Conservation (phyloP, 2,888 invertebrate genomes). For the Liopterus haemorrhoidalis region DNA sequence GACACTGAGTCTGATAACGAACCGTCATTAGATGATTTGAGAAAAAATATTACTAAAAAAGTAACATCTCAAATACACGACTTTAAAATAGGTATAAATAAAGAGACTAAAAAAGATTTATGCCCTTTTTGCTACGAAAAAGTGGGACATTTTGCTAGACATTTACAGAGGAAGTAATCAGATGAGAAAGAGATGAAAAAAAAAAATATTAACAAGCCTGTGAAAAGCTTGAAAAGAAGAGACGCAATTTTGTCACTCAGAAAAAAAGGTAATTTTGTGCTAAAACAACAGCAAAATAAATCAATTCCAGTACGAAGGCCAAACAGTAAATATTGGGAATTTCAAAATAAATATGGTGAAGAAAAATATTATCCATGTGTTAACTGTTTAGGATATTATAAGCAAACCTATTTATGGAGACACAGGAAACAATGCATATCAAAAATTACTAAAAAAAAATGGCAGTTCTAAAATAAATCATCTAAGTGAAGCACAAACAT, state of each 20-base stretch:
- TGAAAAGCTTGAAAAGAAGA: constrained; percentile 16
- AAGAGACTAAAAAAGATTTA: too few relatives aligned
- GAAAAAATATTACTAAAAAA: too few relatives aligned
- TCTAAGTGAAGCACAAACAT: constrained; percentile 25
- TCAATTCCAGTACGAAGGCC: constrained; percentile 20
- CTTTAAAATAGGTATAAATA: too few relatives aligned
- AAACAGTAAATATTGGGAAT: too few relatives aligned
- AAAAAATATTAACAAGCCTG: constrained; percentile 17
- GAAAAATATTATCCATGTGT: constrained; percentile 24
- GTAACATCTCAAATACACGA: too few relatives aligned
- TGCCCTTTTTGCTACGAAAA: constrained; percentile 24
- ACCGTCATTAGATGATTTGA: too few relatives aligned
- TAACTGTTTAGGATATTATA: constrained; percentile 27
- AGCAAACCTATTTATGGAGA: constrained; percentile 20
- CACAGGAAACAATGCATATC: constrained; percentile 26
- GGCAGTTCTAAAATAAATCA: constrained; percentile 6
- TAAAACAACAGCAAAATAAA: constrained; percentile 23
- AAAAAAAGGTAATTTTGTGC: constrained; percentile 25
- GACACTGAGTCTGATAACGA: too few relatives aligned
- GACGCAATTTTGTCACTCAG: constrained; percentile 17
- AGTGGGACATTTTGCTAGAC: constrained; percentile 25
- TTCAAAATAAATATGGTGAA: background rate
- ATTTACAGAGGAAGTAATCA: constrained; percentile 20
- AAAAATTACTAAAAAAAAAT: constrained; percentile 8
- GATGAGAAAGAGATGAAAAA: constrained; percentile 19